Base-by-base conservation (phyloP, 2,888 invertebrate species). In the Synergus umbraculus region DNA sequence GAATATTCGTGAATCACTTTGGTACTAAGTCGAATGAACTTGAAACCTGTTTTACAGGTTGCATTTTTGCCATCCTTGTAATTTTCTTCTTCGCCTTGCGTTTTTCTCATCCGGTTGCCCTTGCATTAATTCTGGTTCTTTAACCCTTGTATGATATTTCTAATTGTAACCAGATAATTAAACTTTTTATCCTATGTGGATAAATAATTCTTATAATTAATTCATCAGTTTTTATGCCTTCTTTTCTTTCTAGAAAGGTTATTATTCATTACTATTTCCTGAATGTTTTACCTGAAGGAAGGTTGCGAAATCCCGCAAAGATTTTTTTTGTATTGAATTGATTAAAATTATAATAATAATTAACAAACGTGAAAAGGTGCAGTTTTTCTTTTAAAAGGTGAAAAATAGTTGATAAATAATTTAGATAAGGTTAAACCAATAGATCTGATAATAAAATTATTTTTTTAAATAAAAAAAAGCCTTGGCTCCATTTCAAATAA, bases 1-100 rank as follows among this genome's bases (percentile, higher is more conserved):
- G 22, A 13, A 7, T 22, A 67, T 44, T 46, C 67, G 44, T 22
- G 44, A 67, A 43, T 67, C 22, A 13, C 22, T 44, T 44, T 46
- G 22, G 18, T 22, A 44, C 15, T 44, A 49, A 49, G 54, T 54
- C 54, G 8, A n/a, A 54, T 54, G 54, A n/a, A 54, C 18, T 22
- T 67, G 10, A 67, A 67, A 67, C 67, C 67, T 43, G 67, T 67
- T 67, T 44, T 67, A 43, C 67, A 67, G 67, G 67, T 46, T 67
- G 44, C 13, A 67, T 46, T 46, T 67, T 67, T 22, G 67, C 22
- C 22, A 46, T 46, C 43, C 67, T 67, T 67, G 67, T 43, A 22
- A 67, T 41, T 44, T 44, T 46, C 5, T 67, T 67, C 44, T 67
- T 43, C 67, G 12, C 22, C 44, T 67, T 18, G 44, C 13, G 13